Evolutionary conservation across 92 coral and sea anemone species (phyloP).

Genomic region (Umimayanthus chanpuru): DNA sequence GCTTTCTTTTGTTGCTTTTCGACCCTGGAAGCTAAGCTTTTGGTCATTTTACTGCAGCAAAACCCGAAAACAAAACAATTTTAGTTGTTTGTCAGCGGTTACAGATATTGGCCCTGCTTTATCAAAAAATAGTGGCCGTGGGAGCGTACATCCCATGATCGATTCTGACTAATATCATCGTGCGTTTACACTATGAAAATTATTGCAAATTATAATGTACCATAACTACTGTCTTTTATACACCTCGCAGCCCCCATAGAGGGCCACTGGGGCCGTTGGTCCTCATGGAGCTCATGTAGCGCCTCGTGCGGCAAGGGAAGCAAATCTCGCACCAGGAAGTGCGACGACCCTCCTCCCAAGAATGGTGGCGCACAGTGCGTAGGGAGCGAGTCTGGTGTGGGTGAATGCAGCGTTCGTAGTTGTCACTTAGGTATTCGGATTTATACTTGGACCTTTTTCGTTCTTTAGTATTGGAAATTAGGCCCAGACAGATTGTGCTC

Average conservation of each 20-base stretch:
- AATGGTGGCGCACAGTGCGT: constrained; percentile 43
- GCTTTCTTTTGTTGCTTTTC: too few species aligned
- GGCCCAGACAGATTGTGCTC: too few species aligned
- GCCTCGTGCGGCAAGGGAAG: constrained; percentile 33
- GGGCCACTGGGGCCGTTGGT: constrained; percentile 68
- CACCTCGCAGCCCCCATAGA: constrained; percentile 36
- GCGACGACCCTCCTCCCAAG: constrained; percentile 55
- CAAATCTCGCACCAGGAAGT: constrained; percentile 49
- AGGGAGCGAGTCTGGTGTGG: constrained; percentile 2
- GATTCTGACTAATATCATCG: too few species aligned
- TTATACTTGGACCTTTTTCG: background rate
- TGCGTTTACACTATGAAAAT: too few species aligned
- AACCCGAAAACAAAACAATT: too few species aligned
- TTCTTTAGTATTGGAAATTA: background rate
- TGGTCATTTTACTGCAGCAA: too few species aligned
- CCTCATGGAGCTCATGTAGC: constrained; percentile 52
- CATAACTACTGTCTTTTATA: background rate
- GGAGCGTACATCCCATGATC: too few species aligned
- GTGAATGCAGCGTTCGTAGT: constrained; percentile 39
- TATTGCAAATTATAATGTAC: background rate
- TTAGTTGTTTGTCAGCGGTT: too few species aligned
- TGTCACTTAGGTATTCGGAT: constrained; percentile 38
- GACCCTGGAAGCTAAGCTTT: too few species aligned
- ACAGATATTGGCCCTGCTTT: too few species aligned
- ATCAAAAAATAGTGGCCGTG: too few species aligned